Base-by-base conservation (phyloP, 2,113 vertebrate species). In the Callospermophilus lateralis region DNA sequence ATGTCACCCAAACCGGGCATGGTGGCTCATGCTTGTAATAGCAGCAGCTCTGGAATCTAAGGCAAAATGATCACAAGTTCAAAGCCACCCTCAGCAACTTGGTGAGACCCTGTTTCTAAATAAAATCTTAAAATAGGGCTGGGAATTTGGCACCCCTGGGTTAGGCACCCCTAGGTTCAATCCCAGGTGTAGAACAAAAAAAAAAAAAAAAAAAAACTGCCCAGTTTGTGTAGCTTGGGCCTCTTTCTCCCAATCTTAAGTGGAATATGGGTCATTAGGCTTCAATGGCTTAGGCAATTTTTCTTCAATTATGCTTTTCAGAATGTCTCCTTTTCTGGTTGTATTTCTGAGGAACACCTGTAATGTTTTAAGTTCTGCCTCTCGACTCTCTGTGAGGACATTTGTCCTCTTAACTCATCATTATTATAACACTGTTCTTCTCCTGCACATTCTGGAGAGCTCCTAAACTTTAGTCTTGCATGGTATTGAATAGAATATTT, bases 261-360 rank as follows among this genome's bases (percentile, higher is more conserved):
- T 77, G 34, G 15, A 72, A 84, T 67, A 61, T 11, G 16, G 28
- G 67, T 1, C 63, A 15, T 15, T 10, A 84, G 26, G 30, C 11
- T 17, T 42, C 53, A 28, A 42, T 48, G 63, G 53, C 26, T 90
- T 58, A 72, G 76, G 45, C 55, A 39, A n/a, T 10, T 78, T 95
- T 83, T 72, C 89, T 90, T 76, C 51, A 4, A 65, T 73, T 80
- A 55, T 77, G 53, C 8, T 95, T 94, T 76, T 81, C n/a, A 13
- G 70, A 70, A 76, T 45, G 30, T 80, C 51, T 89, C 39, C 63
- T 68, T 45, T 87, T 53, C 34, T 85, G 84, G 19, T 81, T 90
- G 53, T 67, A 58, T 61, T 51, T 88, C 65, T 45, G 42, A 55
- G n/a, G 84, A 77, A 72, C 4, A 79, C 9, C 55, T 85, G 12